phyloP scores from a whole-genome alignment of 2,113 vertebrate species.

The Cercocebus atys region DNA sequence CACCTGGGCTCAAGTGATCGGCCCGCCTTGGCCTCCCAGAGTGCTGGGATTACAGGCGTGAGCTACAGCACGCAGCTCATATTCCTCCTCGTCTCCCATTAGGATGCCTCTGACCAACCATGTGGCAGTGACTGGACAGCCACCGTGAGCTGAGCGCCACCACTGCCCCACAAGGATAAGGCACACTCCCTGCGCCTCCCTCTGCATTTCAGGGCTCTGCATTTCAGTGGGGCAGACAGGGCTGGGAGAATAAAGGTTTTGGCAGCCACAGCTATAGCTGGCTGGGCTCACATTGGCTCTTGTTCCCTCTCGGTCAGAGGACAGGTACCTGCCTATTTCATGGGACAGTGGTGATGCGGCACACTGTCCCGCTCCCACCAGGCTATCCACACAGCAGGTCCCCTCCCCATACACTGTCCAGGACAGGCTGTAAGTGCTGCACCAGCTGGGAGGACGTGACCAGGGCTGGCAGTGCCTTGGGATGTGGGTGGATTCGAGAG shows the following conservation, averaged over 20 bases:
- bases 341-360: fast-evolving
- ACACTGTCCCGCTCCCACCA: background rate
- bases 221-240: background rate
- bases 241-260: background rate
- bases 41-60: too few relatives aligned
- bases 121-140: background rate
- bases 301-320: background rate
- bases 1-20: too few relatives aligned
- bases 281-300: background rate
- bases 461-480: background rate
- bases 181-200: too few relatives aligned
- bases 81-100: background rate
- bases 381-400: background rate
- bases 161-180: background rate
- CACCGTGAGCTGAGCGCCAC: background rate
- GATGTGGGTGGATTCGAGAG: background rate
- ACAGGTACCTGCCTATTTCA: background rate
- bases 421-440: background rate
- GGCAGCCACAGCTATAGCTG: fast-evolving
- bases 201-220: too few relatives aligned
- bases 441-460: background rate
- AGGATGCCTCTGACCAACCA: fast-evolving
- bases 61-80: too few relatives aligned
- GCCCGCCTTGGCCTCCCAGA: too few relatives aligned
- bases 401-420: background rate